A percentile compares a stretch with the other conserved stretches of the same genome.
These are phyloP conservation scores for Andrena dorsata DNA, from an alignment of 2,888 invertebrate species.

Conservation along the genomic window DNA sequence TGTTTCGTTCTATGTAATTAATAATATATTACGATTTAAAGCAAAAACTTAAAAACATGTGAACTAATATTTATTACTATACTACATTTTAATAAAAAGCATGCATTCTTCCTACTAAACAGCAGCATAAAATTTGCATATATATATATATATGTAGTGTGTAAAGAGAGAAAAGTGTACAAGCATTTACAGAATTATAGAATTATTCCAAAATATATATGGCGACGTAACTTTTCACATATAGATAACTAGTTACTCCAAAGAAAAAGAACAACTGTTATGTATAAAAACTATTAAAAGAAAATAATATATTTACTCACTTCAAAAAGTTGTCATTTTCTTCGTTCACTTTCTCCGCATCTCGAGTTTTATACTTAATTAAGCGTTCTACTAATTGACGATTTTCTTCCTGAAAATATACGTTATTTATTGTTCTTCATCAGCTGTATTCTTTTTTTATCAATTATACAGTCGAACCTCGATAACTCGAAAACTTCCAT, in stretches of 20 bases:
- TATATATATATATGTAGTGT: too few species aligned
- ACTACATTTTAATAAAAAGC: constrained; percentile 1
- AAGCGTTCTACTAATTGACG: constrained; percentile 93
- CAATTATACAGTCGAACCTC: too few species aligned
- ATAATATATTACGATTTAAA: background rate
- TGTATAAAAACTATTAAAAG: background rate
- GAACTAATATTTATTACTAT: background rate
- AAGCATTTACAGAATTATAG: constrained; percentile 7
- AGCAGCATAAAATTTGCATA: background rate
- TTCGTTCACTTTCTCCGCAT: constrained; percentile 98
- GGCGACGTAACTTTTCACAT: background rate
- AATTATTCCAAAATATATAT: background rate
- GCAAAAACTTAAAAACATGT: constrained; percentile 8
- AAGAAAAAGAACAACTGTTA: constrained; percentile 2
- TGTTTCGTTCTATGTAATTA: background rate
- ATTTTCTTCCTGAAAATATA: constrained; percentile 91
- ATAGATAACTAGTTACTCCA: constrained; percentile 3
- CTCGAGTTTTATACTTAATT: constrained; percentile 96
- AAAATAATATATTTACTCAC: constrained; percentile 86
- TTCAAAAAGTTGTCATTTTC: constrained; percentile 97
- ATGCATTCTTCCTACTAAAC: background rate
- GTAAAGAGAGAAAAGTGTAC: background rate
- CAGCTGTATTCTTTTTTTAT: background rate
- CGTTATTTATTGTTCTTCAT: constrained; percentile 4
- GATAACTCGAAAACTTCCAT: too few species aligned